phyloP scores from a whole-genome alignment of 2,888 invertebrate genomes.

The Cephus nigrinus region DNA sequence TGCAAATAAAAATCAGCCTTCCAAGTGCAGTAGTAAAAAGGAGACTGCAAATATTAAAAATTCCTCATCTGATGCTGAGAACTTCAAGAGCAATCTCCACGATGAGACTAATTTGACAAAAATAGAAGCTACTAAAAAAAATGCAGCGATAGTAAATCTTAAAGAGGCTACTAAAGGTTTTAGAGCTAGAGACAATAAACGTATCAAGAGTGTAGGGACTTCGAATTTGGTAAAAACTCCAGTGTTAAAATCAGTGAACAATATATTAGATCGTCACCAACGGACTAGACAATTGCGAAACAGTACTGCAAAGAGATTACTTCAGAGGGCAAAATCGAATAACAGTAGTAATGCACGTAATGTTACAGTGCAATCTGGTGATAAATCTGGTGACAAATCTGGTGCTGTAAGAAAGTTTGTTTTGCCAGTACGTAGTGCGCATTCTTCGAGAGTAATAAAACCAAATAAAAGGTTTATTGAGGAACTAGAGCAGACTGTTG shows the following conservation, averaged over 20 bases:
- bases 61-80: slow-evolving; percentile 32
- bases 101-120: slow-evolving; percentile 21
- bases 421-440: slow-evolving; percentile 82
- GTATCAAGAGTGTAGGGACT: slow-evolving; percentile 12
- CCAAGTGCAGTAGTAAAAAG: slow-evolving; percentile 28
- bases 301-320: slow-evolving; percentile 58
- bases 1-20: slow-evolving; percentile 6
- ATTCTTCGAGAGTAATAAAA: slow-evolving; percentile 88
- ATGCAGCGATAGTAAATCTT: background rate
- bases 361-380: slow-evolving; percentile 44
- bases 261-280: slow-evolving; percentile 59
- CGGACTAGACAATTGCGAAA: slow-evolving; percentile 58
- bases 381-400: slow-evolving; percentile 58
- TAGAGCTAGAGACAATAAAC: background rate
- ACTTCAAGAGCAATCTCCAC: slow-evolving; percentile 12
- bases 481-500: slow-evolving; percentile 69
- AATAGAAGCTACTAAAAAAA: slow-evolving; percentile 13
- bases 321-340: slow-evolving; percentile 58
- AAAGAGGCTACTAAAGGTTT: slow-evolving; percentile 24
- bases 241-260: slow-evolving; percentile 58
- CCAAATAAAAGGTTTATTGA: slow-evolving; percentile 88
- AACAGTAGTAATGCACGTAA: slow-evolving; percentile 40
- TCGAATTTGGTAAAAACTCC: slow-evolving; percentile 49
- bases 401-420: slow-evolving; percentile 74
- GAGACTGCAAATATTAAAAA: slow-evolving; percentile 28